Evolutionary conservation across 2,797 vertebrate species (phyloP).

Genomic region (Pelobates cultripes): DNA sequence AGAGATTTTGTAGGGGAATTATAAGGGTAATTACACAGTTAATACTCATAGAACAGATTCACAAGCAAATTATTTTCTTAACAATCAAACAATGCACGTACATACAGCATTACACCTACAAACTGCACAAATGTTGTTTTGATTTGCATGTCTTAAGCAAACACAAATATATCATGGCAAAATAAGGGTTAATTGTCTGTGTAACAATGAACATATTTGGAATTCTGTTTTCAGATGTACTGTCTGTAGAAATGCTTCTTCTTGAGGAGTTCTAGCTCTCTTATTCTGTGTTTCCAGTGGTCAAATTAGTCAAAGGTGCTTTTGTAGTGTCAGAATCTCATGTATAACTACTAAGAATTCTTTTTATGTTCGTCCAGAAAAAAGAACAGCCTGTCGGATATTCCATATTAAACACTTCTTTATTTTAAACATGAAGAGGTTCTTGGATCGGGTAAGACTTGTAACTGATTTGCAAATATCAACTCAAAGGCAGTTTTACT

Average conservation of each 20-base stretch:
- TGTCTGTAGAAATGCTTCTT: conserved; percentile 4
- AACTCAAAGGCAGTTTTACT: background rate
- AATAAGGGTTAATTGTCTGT: background rate
- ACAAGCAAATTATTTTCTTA: no score
- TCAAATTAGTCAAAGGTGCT: conserved; percentile 13
- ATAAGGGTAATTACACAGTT: no score
- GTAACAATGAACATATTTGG: background rate
- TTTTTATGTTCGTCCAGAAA: conserved; percentile 17
- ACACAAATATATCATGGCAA: no score
- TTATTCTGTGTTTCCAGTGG: conserved; percentile 22
- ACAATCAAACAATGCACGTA: no score
- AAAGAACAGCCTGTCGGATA: background rate
- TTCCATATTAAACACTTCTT: conserved; percentile 16
- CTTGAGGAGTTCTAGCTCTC: background rate
- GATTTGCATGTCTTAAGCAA: no score
- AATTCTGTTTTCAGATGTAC: conserved; percentile 33
- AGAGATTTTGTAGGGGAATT: no score
- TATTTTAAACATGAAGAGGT: conserved; percentile 4
- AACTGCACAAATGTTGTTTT: no score
- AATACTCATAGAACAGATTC: no score
- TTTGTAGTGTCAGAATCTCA: conserved; percentile 28
- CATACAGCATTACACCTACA: no score
- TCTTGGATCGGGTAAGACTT: conserved; percentile 3
- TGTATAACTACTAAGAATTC: conserved; percentile 21
- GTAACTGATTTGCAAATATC: conserved; percentile 7